Evolutionary conservation across 2,888 invertebrate species (phyloP).

Genomic region (Dryobotodes eremita): DNA sequence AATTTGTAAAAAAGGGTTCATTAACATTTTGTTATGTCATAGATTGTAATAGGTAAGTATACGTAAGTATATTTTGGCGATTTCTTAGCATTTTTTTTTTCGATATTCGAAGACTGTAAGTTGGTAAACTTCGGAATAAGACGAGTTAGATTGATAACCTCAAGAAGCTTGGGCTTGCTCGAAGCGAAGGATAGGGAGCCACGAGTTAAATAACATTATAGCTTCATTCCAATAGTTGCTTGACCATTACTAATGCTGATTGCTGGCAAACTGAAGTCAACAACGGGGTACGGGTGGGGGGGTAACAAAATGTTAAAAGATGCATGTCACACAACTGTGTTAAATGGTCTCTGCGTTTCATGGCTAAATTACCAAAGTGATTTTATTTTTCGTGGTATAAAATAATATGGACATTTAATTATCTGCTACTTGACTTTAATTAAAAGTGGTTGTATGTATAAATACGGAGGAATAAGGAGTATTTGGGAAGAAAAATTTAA

Average conservation of each 20-base stretch:
- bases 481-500: not conserved
- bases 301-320: not conserved
- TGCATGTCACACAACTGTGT: conserved; percentile 15
- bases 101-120: not conserved
- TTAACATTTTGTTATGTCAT: conserved; percentile 36
- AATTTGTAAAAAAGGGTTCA: conserved; percentile 48
- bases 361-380: conserved; percentile 11
- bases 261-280: too few relatives aligned
- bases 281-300: too few relatives aligned
- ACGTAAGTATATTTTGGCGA: not conserved
- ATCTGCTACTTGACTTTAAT: not conserved
- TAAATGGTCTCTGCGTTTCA: conserved; percentile 27
- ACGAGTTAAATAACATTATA: not conserved
- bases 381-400: not conserved
- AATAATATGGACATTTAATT: not conserved
- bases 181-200: not conserved
- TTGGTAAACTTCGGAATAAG: not conserved
- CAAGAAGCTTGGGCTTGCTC: not conserved
- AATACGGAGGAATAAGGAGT: not conserved
- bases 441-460: not conserved
- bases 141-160: not conserved
- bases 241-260: not conserved
- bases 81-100: not conserved
- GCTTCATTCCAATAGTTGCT: not conserved
- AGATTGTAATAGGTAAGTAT: not conserved